Base-by-base conservation (phyloP, 1,140 invertebrate species). In the Philaenus spumarius region DNA sequence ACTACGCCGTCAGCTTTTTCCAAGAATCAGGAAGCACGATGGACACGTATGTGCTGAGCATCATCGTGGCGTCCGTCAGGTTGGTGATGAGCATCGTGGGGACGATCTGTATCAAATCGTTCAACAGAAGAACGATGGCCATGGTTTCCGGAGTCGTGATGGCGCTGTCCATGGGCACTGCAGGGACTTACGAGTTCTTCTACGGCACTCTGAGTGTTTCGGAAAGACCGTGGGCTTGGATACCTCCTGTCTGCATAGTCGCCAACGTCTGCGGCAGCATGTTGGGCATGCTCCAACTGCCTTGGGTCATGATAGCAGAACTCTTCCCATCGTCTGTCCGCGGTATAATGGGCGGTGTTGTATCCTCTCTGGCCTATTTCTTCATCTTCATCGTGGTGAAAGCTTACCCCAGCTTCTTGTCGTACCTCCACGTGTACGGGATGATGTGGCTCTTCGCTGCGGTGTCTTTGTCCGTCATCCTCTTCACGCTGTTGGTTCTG, bases 271-370 rank as follows among this genome's bases (percentile, higher is more conserved):
- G 79, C 1, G 82, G 82, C 59, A 85, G 82, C 24, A 88, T 87
- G 84, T 75, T 86, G 2, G 86, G 86, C 0, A 86, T 83, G 65
- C 68, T 87, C 0, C 85, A 85, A 20, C 71, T 88, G 5, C 86
- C 86, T 0, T 87, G 84, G 84, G 81, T 87, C 1, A 83, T 88
- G 80, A 84, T 80, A 0, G 84, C 84, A 0, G 86, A 88, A 67
- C 63, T 87, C n/a, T 88, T 86, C 62, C 84, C 85, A 1, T 71
- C 85, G 37, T 75, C 78, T 47, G 82, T 84, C 12, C 73, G 85
- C 55, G 83, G 84, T 0, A 75, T 83, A 1, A 79, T 86, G 75
- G 80, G 82, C 1, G 85, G 85, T 0, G 65, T 85, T 0, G 85
- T 85, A 0, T 80, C 84, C 0, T 84, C 84, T 22, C 78, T 86